Evolutionary conservation across 2,888 invertebrate species (phyloP).

Genomic region (Hipparchia semele): DNA sequence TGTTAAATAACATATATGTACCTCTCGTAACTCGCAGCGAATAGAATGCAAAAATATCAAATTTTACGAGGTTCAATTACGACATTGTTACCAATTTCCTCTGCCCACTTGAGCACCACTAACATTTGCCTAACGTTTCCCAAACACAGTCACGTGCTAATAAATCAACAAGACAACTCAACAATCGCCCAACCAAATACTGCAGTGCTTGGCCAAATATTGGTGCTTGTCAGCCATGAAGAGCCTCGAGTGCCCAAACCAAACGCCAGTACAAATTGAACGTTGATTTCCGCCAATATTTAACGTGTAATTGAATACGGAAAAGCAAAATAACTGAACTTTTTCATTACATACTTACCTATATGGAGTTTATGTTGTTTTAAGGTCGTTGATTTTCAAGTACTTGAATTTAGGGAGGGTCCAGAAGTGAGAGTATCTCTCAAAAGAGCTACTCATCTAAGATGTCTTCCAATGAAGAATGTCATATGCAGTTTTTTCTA

Average conservation of each 20-base stretch:
- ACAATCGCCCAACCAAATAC: slow-evolving; percentile 27
- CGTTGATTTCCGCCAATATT: slow-evolving; percentile 41
- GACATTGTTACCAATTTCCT: slow-evolving; percentile 13
- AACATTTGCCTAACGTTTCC: slow-evolving; percentile 26
- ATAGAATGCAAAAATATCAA: too few relatives aligned
- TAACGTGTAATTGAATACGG: slow-evolving; percentile 38
- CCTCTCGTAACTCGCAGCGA: too few relatives aligned
- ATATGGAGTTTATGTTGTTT: slow-evolving; percentile 14
- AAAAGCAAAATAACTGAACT: slow-evolving; percentile 22
- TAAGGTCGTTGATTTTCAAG: slow-evolving; percentile 15
- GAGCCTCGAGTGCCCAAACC: slow-evolving; percentile 33
- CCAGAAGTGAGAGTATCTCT: not conserved
- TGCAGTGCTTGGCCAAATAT: slow-evolving; percentile 31
- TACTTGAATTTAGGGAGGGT: slow-evolving; percentile 3
- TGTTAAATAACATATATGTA: too few relatives aligned
- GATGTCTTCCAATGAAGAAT: too few relatives aligned
- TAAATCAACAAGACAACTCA: slow-evolving; percentile 32
- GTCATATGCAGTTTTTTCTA: too few relatives aligned
- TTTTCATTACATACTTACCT: not conserved
- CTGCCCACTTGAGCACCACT: not conserved
- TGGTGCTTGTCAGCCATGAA: slow-evolving; percentile 30
- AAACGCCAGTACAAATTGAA: slow-evolving; percentile 26
- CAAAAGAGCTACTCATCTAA: not conserved
- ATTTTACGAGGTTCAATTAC: not conserved
- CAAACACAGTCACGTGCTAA: slow-evolving; percentile 35